phyloP scores from a whole-genome alignment of 2,797 vertebrate genomes.

The Lagorchestes hirsutus region DNA sequence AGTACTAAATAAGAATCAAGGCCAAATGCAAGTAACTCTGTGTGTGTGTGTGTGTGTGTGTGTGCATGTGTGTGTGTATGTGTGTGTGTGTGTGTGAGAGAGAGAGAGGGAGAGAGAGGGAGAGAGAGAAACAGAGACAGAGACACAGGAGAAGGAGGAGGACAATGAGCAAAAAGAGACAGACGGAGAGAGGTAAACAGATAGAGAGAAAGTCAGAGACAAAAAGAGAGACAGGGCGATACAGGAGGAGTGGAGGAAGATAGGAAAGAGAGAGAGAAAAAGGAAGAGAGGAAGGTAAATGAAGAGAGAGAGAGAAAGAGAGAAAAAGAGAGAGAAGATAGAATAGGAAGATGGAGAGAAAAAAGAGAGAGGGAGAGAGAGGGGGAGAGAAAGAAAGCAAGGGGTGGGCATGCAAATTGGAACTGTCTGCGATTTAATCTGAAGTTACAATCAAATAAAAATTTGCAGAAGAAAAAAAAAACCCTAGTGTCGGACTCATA shows the following conservation, averaged over 20 bases:
- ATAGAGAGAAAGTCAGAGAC: background rate
- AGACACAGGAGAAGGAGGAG: no score
- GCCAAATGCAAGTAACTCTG: constrained; percentile 76
- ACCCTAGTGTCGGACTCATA: constrained; percentile 74
- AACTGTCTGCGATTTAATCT: constrained; percentile 80
- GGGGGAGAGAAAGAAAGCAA: background rate
- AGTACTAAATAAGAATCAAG: constrained; percentile 73
- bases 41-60: background rate
- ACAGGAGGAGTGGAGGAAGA: no score
- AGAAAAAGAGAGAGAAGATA: background rate
- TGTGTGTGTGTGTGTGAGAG: no score
- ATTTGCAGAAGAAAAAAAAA: constrained; percentile 76
- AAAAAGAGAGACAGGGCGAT: background rate
- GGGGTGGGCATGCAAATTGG: constrained; percentile 71
- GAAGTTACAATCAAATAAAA: constrained; percentile 73
- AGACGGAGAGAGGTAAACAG: background rate
- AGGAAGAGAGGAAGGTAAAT: background rate
- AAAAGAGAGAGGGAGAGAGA: background rate
- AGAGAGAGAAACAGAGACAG: no score
- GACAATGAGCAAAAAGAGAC: background rate
- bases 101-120: no score
- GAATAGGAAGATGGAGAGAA: no score
- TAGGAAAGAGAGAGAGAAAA: background rate
- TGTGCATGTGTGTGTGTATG: no score
- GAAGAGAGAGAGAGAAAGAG: background rate